Conservation (phyloP, 2,797 vertebrate genomes). For the Myiotriccus ornatus region DNA sequence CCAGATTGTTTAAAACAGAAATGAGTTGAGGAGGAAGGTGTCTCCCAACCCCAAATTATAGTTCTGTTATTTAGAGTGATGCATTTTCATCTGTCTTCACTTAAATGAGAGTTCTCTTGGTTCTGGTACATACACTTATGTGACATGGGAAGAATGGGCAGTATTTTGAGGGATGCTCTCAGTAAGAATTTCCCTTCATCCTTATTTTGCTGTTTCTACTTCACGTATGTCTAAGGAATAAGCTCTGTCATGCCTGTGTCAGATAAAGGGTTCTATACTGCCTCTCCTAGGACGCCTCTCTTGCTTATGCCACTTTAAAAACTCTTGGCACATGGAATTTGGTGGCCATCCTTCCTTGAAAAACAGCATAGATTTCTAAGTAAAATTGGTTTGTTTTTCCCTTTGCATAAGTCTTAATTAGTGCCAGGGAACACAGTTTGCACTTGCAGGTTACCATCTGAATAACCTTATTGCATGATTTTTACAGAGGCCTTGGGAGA, state of each 20-base stretch:
- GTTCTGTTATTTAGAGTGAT: neutral
- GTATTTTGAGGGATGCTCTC: neutral
- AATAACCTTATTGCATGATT: neutral
- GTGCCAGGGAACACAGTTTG: neutral
- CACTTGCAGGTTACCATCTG: neutral
- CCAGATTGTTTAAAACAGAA: neutral
- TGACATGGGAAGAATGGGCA: neutral
- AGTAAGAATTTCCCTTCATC: neutral
- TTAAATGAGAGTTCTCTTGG: neutral
- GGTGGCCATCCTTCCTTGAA: neutral
- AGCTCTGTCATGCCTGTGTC: neutral
- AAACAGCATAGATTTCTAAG: neutral
- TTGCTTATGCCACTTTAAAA: neutral
- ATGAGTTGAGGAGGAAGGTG: neutral
- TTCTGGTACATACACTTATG: neutral
- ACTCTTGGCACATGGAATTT: neutral
- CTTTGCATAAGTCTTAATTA: neutral
- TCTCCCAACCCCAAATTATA: neutral
- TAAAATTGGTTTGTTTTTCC: neutral
- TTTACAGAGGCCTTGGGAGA: neutral
- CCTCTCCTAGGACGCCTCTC: neutral
- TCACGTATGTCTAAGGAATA: neutral
- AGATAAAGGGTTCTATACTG: neutral
- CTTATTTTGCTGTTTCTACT: neutral
- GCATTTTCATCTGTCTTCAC: neutral